phyloP scores from a whole-genome alignment of 2,113 vertebrate genomes.

The Tachuris rubrigastra region DNA sequence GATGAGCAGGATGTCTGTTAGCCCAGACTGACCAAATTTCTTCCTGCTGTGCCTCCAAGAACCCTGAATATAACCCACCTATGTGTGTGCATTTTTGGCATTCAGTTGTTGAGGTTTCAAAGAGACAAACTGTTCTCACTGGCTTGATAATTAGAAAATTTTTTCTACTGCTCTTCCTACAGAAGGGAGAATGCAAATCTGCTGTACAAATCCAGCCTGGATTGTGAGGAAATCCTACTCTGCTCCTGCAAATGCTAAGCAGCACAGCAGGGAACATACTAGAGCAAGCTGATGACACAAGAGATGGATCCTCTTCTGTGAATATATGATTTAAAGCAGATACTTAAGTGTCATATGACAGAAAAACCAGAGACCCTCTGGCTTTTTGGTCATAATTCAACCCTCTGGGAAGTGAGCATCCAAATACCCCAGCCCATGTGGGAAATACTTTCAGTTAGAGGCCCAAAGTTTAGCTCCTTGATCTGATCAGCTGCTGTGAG shows the following conservation, averaged over 20 bases:
- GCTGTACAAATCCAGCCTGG: neutral
- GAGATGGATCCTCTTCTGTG: neutral
- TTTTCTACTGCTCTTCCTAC: neutral
- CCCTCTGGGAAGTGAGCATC: neutral
- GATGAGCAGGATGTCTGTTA: constrained; percentile 23
- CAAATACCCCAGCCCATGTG: rapidly evolving
- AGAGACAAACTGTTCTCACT: neutral
- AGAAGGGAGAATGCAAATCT: neutral
- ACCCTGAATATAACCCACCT: neutral
- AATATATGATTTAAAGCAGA: neutral
- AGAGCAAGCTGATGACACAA: neutral
- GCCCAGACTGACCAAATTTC: neutral
- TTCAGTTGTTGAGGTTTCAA: neutral
- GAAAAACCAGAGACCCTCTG: neutral
- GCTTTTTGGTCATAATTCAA: neutral
- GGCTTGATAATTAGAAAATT: neutral
- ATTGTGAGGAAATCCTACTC: neutral
- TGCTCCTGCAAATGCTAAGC: neutral
- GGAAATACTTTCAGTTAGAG: neutral
- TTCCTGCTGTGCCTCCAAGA: constrained; percentile 27
- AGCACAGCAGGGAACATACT: neutral
- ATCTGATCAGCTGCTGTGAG: neutral
- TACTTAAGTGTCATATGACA: neutral
- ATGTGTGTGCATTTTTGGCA: neutral
- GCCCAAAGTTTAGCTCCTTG: neutral